Percentiles rank a stretch among this genome's conserved stretches.
Evolutionary conservation across 1,140 invertebrate species (phyloP).

Genomic region (Drosophila santomea): DNA sequence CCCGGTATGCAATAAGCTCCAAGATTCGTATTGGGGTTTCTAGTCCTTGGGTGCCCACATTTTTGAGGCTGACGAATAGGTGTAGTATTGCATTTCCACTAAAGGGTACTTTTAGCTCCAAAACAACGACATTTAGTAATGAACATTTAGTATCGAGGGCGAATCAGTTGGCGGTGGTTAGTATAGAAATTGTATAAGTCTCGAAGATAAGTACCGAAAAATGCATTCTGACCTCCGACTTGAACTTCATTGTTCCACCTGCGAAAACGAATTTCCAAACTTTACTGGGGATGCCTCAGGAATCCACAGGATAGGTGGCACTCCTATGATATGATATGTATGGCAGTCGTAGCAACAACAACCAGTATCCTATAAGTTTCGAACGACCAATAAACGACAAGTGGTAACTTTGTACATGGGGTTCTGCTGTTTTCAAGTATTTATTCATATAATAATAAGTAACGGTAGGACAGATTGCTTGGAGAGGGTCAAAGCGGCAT

Average conservation of each 20-base stretch:
- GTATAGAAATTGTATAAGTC: conserved; percentile 3
- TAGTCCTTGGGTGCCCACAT: conserved; percentile 24
- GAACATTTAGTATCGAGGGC: conserved; percentile 2
- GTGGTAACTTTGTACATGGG: background rate
- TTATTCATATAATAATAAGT: conserved; percentile 30
- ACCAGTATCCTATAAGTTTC: conserved; percentile 11
- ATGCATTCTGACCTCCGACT: conserved; percentile 22
- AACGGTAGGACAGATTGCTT: conserved; percentile 45
- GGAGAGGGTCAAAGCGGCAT: conserved; percentile 38
- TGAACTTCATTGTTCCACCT: conserved; percentile 12
- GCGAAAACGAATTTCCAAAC: conserved; percentile 22
- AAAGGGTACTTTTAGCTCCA: conserved; percentile 21
- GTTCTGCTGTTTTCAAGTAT: conserved; percentile 19
- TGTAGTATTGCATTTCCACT: conserved; percentile 35
- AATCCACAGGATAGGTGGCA: background rate
- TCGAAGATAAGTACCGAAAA: conserved; percentile 24
- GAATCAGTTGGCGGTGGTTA: conserved; percentile 20
- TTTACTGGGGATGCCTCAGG: background rate
- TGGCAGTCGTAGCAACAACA: conserved; percentile 17
- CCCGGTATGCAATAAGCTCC: conserved; percentile 16
- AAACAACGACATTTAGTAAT: conserved; percentile 18
- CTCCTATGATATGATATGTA: conserved; percentile 7
- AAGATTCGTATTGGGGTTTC: background rate
- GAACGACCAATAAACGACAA: conserved; percentile 37
- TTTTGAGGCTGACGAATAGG: conserved; percentile 31